These are phyloP conservation scores for Rhynchomys soricoides DNA, from an alignment of 2,113 vertebrate genomes.

Conservation along the genomic window DNA sequence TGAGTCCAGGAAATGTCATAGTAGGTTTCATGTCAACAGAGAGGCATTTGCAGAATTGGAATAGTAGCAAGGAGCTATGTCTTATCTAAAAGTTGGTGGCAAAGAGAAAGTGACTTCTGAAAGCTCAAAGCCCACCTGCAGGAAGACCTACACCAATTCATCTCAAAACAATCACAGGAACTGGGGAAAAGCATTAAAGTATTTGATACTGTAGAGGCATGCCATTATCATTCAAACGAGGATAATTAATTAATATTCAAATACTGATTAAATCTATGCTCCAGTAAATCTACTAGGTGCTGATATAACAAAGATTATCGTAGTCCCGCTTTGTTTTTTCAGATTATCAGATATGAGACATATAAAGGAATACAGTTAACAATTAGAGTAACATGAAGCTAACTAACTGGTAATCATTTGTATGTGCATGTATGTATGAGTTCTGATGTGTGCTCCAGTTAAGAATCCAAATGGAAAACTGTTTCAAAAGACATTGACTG, in stretches of 20 bases:
- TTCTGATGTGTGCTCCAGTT: background rate
- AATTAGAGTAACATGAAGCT: background rate
- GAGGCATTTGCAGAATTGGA: background rate
- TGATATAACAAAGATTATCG: background rate
- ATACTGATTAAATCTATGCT: background rate
- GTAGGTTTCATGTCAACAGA: background rate
- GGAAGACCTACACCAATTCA: background rate
- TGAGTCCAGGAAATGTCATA: background rate
- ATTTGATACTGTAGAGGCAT: background rate
- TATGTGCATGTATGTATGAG: background rate
- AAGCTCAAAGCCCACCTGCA: background rate
- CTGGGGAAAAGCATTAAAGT: background rate
- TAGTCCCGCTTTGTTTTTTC: background rate
- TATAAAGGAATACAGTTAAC: background rate
- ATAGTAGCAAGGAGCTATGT: too few relatives aligned
- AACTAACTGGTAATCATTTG: background rate
- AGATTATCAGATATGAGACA: background rate
- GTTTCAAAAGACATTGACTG: background rate
- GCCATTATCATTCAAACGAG: background rate
- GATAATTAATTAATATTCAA: background rate
- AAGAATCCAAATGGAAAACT: background rate
- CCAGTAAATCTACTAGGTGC: background rate
- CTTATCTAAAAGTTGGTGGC: background rate
- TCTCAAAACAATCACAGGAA: background rate
- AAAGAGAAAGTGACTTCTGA: background rate